Conservation (phyloP, 2,797 vertebrate genomes). For the Hybognathus amarus region DNA sequence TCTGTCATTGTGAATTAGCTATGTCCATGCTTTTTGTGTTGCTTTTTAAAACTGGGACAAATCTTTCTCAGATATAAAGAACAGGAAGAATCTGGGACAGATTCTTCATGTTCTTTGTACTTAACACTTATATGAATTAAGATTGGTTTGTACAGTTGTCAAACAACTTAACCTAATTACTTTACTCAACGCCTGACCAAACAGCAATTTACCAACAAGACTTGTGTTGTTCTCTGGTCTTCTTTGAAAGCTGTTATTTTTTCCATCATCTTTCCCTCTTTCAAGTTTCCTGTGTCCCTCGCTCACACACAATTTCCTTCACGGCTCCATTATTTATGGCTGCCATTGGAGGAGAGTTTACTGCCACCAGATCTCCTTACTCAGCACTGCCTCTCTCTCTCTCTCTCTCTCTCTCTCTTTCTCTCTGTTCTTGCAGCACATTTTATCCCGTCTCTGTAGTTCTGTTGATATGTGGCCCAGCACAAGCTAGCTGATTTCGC, state of each 20-base stretch:
- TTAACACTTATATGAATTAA: slow-evolving; percentile 21
- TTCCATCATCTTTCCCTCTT: slow-evolving; percentile 9
- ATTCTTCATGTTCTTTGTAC: background rate
- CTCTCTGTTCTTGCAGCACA: background rate
- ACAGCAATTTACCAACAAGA: slow-evolving; percentile 37
- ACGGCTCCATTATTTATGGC: slow-evolving; percentile 62
- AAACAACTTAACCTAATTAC: slow-evolving; percentile 51
- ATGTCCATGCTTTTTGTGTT: background rate
- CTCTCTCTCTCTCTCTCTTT: slow-evolving; percentile 12
- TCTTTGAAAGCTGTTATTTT: slow-evolving; percentile 46
- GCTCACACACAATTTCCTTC: slow-evolving; percentile 51
- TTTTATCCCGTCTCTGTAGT: slow-evolving; percentile 52
- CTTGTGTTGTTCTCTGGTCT: slow-evolving; percentile 41
- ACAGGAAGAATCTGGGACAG: too few relatives aligned
- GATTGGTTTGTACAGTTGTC: slow-evolving; percentile 51
- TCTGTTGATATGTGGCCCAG: slow-evolving; percentile 54
- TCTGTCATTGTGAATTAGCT: background rate
- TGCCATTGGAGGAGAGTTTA: slow-evolving; percentile 62
- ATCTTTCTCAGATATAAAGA: too few relatives aligned
- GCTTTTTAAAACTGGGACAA: background rate
- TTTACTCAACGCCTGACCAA: slow-evolving; percentile 42
- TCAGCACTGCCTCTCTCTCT: slow-evolving; percentile 53
- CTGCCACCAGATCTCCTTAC: slow-evolving; percentile 59
- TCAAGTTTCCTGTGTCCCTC: background rate
- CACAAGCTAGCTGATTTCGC: slow-evolving; percentile 33